A percentile compares a stretch with the other conserved stretches of the same genome.
These are phyloP conservation scores for Drosophila sturtevanti DNA, from an alignment of 1,140 invertebrate genomes.

Conservation along the genomic window DNA sequence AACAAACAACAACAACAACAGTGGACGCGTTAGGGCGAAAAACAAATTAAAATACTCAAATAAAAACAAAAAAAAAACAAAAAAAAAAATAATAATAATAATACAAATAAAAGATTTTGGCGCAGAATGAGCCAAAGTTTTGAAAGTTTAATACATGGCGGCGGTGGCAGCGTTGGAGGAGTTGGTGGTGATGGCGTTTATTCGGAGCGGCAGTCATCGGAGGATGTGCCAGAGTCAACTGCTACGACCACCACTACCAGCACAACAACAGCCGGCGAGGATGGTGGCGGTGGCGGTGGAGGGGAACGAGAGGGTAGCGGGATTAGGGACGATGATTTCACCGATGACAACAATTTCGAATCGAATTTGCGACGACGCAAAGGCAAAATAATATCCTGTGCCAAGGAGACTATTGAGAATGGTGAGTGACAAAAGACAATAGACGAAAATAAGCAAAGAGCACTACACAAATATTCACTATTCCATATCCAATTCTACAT, in stretches of 20 bases:
- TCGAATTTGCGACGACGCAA: slow-evolving; percentile 82
- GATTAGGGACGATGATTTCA: slow-evolving; percentile 68
- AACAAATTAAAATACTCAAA: slow-evolving; percentile 23
- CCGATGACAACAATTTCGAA: slow-evolving; percentile 81
- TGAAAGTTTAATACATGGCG: slow-evolving; percentile 67
- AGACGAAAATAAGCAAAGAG: background rate
- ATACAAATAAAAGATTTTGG: slow-evolving; percentile 35
- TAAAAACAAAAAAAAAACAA: slow-evolving; percentile 14
- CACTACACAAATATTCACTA: background rate
- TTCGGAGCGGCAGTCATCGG: slow-evolving; percentile 72
- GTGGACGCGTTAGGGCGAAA: slow-evolving; percentile 18
- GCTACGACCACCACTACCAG: slow-evolving; percentile 44
- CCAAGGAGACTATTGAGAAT: slow-evolving; percentile 82
- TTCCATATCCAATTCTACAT: background rate
- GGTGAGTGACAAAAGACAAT: slow-evolving; percentile 58
- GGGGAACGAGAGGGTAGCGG: slow-evolving; percentile 36
- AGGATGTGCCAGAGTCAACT: slow-evolving; percentile 72
- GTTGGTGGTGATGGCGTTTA: slow-evolving; percentile 34
- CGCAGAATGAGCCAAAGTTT: slow-evolving; percentile 78
- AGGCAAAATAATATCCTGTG: slow-evolving; percentile 83
- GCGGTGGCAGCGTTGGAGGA: slow-evolving; percentile 29
- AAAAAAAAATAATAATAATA: slow-evolving; percentile 9
- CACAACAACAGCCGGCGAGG: slow-evolving; percentile 58
- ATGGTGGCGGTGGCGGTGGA: slow-evolving; percentile 28
- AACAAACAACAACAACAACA: slow-evolving; percentile 37